Evolutionary conservation across 92 coral and sea anemone genomes (phyloP), one percentile per base, ranked within the genome.

Genomic region (Micromussa lordhowensis): DNA sequence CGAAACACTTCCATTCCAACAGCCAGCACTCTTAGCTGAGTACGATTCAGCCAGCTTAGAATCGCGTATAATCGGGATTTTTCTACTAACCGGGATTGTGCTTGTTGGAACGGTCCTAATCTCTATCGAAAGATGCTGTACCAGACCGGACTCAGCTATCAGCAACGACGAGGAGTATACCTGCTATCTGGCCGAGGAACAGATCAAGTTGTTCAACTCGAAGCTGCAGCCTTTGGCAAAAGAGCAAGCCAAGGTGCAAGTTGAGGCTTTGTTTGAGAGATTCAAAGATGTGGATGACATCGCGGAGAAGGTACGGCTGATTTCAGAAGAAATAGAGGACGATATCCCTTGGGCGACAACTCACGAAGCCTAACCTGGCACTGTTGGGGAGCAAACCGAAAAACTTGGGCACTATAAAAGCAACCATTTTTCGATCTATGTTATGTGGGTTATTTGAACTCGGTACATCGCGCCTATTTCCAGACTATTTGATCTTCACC

Each of bases 241-340:
- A 68, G 83, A 77, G 55, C 68, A 78, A 29, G 90, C 90, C 22
- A 78, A 63, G 51, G 78, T 26, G 28, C 48, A 77, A 4, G 59
- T 86, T 35, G 90, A 78, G 49, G 90, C 76, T 13, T 59, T 78
- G 22, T 86, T 86, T 68, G 78, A 79, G 69, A 86, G 55, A 63
- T 78, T 64, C 83, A 48, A 77, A 70, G 90, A 74, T 15, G 53
- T 61, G 12, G 19, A 44, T 15, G 75, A 58, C 17, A 51, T 55
- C 14, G 73, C 10, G 1, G 81, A 85, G 68, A 85, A 28, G 26
- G n/a, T 85, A 74, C 73, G 81, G 14, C 59, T 34, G 29, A 76
- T 85, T 34, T 57, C 88, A 34, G n/a, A 57, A 58, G 35, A 85
- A 40, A 34, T 85, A 16, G 81, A 34, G 34, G 40, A 15, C 1